phyloP scores from a whole-genome alignment of 2,797 vertebrate species.

The Dryobates pubescens region DNA sequence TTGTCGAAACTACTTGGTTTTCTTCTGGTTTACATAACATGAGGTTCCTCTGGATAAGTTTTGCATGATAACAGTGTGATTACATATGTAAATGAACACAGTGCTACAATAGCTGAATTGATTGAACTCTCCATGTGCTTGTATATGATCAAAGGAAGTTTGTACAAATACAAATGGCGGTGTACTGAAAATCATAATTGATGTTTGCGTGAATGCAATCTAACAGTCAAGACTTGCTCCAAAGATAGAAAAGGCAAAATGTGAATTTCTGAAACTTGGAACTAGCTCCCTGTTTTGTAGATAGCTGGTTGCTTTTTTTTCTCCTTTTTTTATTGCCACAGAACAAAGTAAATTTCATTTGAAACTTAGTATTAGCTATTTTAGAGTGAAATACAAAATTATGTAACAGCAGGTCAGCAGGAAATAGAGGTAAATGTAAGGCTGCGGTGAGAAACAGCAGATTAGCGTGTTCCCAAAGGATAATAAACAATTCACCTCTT shows the following conservation, averaged over 20 bases:
- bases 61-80: not conserved
- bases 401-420: slow-evolving; percentile 15
- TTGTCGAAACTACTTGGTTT: not conserved
- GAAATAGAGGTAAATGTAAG: slow-evolving; percentile 39
- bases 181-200: not conserved
- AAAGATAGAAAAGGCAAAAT: not conserved
- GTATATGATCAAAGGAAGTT: not conserved
- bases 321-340: too few relatives aligned
- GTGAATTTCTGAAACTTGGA: not conserved
- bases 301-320: too few relatives aligned
- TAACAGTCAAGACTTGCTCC: not conserved
- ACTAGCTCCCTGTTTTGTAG: not conserved
- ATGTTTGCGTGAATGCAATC: not conserved
- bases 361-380: not conserved
- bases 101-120: not conserved
- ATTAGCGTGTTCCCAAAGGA: slow-evolving; percentile 48
- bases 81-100: not conserved
- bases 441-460: slow-evolving; percentile 50
- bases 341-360: not conserved
- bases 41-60: not conserved
- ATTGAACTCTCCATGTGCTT: not conserved
- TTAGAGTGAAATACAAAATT: not conserved
- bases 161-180: not conserved
- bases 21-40: not conserved
- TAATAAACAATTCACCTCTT: slow-evolving; percentile 68